Evolutionary conservation across 2,113 vertebrate species (phyloP), one percentile per base, ranked within the genome.

Genomic region (Poeciliopsis occidentalis): DNA sequence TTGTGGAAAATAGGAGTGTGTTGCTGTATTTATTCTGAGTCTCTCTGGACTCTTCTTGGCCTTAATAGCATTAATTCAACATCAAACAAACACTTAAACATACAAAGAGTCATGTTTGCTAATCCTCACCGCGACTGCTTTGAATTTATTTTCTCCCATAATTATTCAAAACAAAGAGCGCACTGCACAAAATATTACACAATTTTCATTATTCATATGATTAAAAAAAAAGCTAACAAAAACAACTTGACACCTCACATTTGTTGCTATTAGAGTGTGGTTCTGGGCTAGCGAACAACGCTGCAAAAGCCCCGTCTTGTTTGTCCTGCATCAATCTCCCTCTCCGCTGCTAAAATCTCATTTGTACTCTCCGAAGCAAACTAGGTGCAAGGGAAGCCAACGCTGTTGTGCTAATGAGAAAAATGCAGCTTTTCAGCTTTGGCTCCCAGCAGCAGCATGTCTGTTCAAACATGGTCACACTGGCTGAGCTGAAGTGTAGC

Each of bases 331-430:
- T 72, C 60, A 12, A 54, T 69, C 69, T 32, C 63, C 62, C 80
- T 85, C 69, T 80, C 69, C 41, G 71, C 64, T 67, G 84, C 83
- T 81, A 84, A 78, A 77, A 83, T 88, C 87, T 90, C 89, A 89
- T 88, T 89, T 91, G 85, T 82, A 88, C 76, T 84, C 84, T 73
- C 75, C 73, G 81, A 79, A 81, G 84, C 84, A 75, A 83, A 77
- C 70, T 31, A 67, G 86, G 77, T 78, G 80, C 83, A 73, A 79
- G 81, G 31, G 64, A 87, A 87, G 87, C 74, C 66, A 67, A 79
- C 70, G 60, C 72, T 85, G 81, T 80, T 79, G 82, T 67, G 80
- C 75, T 90, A 85, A 92, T 87, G 82, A 89, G 80, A 81, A 83
- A 85, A 88, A 88, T 63, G 81, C 65, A 76, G 70, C 69, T 70